phyloP scores from a whole-genome alignment of 2,888 invertebrate genomes.

The Norana najaformis region DNA sequence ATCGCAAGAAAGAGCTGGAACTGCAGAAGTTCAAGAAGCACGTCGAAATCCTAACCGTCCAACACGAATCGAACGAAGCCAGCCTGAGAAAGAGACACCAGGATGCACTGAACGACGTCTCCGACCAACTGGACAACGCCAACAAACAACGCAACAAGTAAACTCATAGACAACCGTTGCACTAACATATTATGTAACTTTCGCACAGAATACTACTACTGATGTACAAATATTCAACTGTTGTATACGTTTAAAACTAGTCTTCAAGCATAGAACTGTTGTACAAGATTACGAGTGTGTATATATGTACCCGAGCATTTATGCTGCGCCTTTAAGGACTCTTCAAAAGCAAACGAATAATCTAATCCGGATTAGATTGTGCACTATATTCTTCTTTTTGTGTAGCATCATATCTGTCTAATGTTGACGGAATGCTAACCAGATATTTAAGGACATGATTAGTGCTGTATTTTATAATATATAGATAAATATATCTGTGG shows the following conservation, averaged over 20 bases:
- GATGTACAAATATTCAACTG: background rate
- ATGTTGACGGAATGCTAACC: background rate
- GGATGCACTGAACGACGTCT: conserved; percentile 95
- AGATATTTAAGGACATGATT: too few relatives aligned
- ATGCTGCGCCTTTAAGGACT: too few relatives aligned
- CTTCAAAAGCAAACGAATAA: too few relatives aligned
- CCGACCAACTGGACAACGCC: conserved; percentile 96
- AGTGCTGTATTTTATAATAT: background rate
- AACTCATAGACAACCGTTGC: background rate
- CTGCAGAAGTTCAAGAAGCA: conserved; percentile 94
- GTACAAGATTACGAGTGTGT: too few relatives aligned
- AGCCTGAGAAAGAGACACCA: conserved; percentile 97
- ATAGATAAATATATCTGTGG: background rate
- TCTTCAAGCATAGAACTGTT: background rate
- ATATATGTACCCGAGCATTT: too few relatives aligned
- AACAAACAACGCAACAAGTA: conserved; percentile 71
- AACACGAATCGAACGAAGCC: conserved; percentile 94
- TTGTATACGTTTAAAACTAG: background rate
- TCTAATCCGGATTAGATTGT: too few relatives aligned
- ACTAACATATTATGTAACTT: too few relatives aligned
- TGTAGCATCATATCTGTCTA: too few relatives aligned
- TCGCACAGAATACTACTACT: too few relatives aligned
- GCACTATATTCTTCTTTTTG: background rate
- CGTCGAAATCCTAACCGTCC: conserved; percentile 96
- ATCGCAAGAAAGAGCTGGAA: conserved; percentile 97